Conservation (phyloP, 2,888 invertebrate species). For the Papilio gigon region DNA sequence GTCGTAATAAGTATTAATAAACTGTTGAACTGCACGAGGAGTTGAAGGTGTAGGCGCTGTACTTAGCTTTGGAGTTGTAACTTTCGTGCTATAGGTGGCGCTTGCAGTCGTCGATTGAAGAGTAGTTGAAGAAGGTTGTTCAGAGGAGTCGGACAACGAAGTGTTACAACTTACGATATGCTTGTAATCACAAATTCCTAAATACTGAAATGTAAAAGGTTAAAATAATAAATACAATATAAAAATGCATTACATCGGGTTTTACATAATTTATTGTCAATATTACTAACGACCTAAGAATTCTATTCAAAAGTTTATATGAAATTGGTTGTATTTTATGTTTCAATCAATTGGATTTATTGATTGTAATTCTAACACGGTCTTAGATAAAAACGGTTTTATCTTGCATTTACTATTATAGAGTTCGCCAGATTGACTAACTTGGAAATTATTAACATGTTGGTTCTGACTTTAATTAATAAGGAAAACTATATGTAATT, state of each 20-base stretch:
- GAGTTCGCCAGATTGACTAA: constrained; percentile 1
- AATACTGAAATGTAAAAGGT: constrained; percentile 62
- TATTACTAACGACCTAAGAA: too few relatives aligned
- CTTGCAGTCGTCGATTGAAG: constrained; percentile 36
- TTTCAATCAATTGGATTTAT: neutral
- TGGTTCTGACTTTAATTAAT: neutral
- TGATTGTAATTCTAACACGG: neutral
- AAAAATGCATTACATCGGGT: too few relatives aligned
- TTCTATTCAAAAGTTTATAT: too few relatives aligned
- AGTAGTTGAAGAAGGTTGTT: constrained; percentile 9
- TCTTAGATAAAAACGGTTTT: neutral
- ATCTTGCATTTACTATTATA: neutral
- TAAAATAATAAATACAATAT: neutral
- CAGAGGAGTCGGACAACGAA: constrained; percentile 16
- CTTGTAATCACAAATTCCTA: constrained; percentile 85
- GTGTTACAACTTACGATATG: constrained; percentile 81
- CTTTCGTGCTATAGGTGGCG: constrained; percentile 25
- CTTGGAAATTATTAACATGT: neutral
- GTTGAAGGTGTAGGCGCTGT: neutral
- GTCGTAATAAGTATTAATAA: constrained; percentile 30
- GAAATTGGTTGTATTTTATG: constrained; percentile 1
- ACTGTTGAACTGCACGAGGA: neutral
- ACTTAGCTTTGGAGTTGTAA: constrained; percentile 9
- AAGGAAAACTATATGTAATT: constrained; percentile 20
- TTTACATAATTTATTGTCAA: too few relatives aligned